Evolutionary conservation across 2,888 invertebrate species (phyloP).

Genomic region (Rotaria magnacalcarata): DNA sequence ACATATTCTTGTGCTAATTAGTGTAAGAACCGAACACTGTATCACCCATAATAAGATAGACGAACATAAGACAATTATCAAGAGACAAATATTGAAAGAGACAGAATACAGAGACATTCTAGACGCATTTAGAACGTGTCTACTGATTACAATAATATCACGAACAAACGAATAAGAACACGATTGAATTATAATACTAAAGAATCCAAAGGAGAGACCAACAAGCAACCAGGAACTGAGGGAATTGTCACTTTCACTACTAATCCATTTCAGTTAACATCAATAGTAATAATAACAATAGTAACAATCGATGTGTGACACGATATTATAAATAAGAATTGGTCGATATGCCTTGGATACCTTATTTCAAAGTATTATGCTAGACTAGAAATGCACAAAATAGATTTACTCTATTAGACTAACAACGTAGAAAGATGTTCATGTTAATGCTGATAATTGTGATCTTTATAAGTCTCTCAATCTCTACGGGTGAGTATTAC

Average conservation of each 20-base stretch:
- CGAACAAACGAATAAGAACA: background rate
- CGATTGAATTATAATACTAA: background rate
- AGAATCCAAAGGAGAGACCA: background rate
- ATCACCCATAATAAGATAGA: background rate
- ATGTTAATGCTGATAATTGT: background rate
- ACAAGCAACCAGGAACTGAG: background rate
- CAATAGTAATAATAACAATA: background rate
- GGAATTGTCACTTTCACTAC: background rate
- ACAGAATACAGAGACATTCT: background rate
- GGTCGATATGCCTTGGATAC: background rate
- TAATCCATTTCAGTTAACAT: background rate
- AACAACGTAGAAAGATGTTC: background rate
- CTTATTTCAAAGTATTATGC: background rate
- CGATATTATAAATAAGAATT: background rate
- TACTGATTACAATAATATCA: background rate
- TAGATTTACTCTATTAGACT: background rate
- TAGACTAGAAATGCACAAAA: background rate
- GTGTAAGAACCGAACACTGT: background rate
- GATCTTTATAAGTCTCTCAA: background rate
- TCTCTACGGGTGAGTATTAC: background rate
- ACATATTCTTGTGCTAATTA: constrained; percentile 18
- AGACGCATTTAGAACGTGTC: background rate
- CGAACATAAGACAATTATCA: background rate
- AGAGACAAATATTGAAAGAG: background rate
- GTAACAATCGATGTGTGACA: background rate